Conservation (phyloP, 2,113 vertebrate genomes). For the Sterrhoptilus dennistouni region DNA sequence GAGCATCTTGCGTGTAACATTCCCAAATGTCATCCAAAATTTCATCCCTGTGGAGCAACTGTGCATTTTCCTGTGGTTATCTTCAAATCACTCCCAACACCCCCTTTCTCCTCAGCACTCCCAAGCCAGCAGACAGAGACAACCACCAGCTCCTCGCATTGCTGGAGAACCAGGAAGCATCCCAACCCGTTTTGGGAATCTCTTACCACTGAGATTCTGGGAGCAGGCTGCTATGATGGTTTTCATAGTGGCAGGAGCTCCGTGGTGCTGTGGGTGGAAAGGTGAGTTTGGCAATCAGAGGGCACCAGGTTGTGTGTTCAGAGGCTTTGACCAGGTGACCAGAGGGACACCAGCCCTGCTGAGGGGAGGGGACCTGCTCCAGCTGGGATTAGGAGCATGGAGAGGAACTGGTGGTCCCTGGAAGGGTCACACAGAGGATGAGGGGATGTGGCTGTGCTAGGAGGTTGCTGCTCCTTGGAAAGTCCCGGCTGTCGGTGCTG, state of each 20-base stretch:
- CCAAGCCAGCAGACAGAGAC: not conserved
- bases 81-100: not conserved
- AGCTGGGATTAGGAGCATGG: not conserved
- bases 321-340: not conserved
- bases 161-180: not conserved
- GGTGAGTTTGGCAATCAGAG: conserved; percentile 9
- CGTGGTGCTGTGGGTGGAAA: not conserved
- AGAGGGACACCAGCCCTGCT: not conserved
- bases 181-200: fast-evolving
- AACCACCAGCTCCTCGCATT: fast-evolving
- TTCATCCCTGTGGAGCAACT: not conserved
- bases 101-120: not conserved
- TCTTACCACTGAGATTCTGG: conserved; percentile 58
- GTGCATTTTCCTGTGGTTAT: not conserved
- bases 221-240: conserved; percentile 68
- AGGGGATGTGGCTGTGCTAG: fast-evolving
- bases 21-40: not conserved
- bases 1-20: not conserved
- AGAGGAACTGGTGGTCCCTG: not conserved
- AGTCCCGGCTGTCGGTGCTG: fast-evolving
- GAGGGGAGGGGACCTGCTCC: not conserved
- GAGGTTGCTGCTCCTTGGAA: fast-evolving
- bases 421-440: fast-evolving
- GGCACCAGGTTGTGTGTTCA: not conserved
- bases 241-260: conserved; percentile 47